Percentiles rank a stretch among this genome's conserved stretches.
Evolutionary conservation across 1,140 invertebrate species (phyloP).

Genomic region (Sarcophaga bullata): DNA sequence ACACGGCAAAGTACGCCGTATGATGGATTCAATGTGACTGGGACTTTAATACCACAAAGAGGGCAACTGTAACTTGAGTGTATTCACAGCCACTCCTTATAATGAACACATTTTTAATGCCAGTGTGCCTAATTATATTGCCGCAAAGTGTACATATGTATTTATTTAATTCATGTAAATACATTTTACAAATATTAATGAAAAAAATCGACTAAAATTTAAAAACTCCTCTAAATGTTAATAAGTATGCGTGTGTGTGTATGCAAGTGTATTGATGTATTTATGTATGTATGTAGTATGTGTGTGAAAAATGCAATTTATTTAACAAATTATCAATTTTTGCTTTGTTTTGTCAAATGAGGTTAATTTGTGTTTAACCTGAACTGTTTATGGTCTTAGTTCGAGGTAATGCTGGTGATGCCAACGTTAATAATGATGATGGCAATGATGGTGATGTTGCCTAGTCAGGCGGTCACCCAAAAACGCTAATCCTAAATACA

Average conservation of each 20-base stretch:
- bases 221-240: too few species aligned
- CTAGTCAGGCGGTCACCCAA: slow-evolving; percentile 26
- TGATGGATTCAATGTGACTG: too few species aligned
- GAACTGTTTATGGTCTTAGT: slow-evolving; percentile 8
- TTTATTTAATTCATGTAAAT: background rate
- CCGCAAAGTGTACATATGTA: background rate
- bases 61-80: too few species aligned
- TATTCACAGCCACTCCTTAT: too few species aligned
- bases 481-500: background rate
- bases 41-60: too few species aligned
- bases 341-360: slow-evolving; percentile 65
- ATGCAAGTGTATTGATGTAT: background rate
- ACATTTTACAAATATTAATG: slow-evolving; percentile 11
- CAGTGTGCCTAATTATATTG: background rate
- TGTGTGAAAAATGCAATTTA: slow-evolving; percentile 57
- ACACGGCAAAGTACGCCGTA: too few species aligned
- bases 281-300: slow-evolving; percentile 1
- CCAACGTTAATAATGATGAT: background rate
- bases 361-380: slow-evolving; percentile 65
- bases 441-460: background rate
- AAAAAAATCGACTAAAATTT: background rate
- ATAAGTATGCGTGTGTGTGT: too few species aligned
- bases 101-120: too few species aligned
- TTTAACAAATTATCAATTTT: slow-evolving; percentile 66
- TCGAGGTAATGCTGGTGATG: slow-evolving; percentile 12